phyloP scores from a whole-genome alignment of 2,888 invertebrate species.

The Leptopterna dolabrata region DNA sequence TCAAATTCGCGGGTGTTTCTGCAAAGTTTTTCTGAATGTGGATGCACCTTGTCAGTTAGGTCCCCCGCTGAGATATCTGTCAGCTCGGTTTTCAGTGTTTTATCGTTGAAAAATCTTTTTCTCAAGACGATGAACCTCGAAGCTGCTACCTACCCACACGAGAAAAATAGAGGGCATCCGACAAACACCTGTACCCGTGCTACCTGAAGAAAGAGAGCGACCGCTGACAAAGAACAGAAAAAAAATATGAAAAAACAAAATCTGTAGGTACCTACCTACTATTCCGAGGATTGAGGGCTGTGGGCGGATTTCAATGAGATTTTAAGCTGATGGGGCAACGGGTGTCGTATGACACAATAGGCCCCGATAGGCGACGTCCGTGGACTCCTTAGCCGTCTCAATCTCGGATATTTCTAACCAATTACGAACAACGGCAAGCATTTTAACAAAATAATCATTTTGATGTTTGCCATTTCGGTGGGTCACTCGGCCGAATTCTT shows the following conservation, averaged over 20 bases:
- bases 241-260: not conserved
- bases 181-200: not conserved
- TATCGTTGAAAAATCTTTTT: no score
- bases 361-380: slow-evolving; percentile 5
- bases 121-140: no score
- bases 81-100: no score
- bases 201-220: slow-evolving; percentile 32
- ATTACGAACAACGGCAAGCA: not conserved
- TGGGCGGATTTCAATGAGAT: slow-evolving; percentile 53
- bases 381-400: not conserved
- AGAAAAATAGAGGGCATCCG: not conserved
- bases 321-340: slow-evolving; percentile 48
- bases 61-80: no score
- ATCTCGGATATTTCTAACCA: slow-evolving; percentile 19
- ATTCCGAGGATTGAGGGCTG: slow-evolving; percentile 37
- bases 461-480: not conserved
- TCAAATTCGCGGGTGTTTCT: no score
- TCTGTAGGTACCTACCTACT: no score
- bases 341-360: slow-evolving; percentile 49
- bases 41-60: no score
- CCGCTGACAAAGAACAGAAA: not conserved
- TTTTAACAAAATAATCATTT: not conserved
- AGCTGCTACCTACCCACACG: not conserved
- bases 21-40: no score
- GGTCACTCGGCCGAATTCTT: not conserved